Base-by-base conservation (phyloP, 2,113 vertebrate species). In the Peromyscus maniculatus region DNA sequence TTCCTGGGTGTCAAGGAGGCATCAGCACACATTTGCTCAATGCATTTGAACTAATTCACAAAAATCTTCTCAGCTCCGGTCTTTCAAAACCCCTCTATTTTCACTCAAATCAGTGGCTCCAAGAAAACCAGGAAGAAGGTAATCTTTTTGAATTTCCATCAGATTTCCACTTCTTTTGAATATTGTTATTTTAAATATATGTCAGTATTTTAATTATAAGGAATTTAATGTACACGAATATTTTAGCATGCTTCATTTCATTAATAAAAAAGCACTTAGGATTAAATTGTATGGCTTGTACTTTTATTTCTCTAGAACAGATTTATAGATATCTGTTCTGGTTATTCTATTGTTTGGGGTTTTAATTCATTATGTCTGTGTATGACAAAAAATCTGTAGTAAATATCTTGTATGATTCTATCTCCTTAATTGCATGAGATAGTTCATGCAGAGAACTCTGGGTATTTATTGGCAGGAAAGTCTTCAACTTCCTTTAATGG, bases 351-450 rank as follows among this genome's bases (percentile, higher is more conserved):
- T 98, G 95, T 97, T 96, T 59, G 0, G 91, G 89, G 87, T 89
- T 97, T 98, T 97, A 96, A 97, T 97, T 98, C 97, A 97, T 96
- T 97, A 97, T 75, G 91, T 69, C 91, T 92, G 46, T 33, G 39
- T 97, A 89, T 93, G 89, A 75, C 75, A 89, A 94, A 89, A 91
- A 96, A 96, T 96, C 97, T 86, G 93, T 89, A 80, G 95, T 97
- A 97, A 97, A 97, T 98, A 98, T 97, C 97, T 97, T 96, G 95
- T 97, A 95, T 97, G 97, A 98, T 97, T 95, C 69, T 97, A 97
- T 97, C 96, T 98, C 82, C 93, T 94, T 97, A 98, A 98, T 98
- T 98, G 97, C 97, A 95, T 93, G 90, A 97, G 94, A 93, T 97
- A 93, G 88, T 95, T 96, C 86, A 93, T 97, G 96, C 83, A 71